Evolutionary conservation across 2,113 vertebrate genomes (phyloP), one percentile per base, ranked within the genome.

Genomic region (Steatornis caripensis): DNA sequence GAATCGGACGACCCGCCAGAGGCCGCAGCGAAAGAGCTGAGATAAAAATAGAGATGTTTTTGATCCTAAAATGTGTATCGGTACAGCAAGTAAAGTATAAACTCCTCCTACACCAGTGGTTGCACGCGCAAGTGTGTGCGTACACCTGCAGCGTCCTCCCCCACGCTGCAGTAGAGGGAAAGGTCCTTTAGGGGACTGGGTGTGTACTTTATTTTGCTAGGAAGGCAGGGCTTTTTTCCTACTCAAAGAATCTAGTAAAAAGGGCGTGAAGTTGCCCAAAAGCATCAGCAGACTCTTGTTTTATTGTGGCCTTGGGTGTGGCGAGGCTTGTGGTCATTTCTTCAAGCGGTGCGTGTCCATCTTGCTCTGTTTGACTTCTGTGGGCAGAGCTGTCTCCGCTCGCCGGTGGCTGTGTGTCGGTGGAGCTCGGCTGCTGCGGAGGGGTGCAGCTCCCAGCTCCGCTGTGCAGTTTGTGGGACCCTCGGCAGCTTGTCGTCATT

Each of bases 121-220:
- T 80, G 23, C 13, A 17, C 0, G 0, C 5, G 8, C 58, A 39
- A n/a, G 29, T 8, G 16, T 23, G 24, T 4, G 0, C 3, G 1
- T 45, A 19, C 5, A 16, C 8, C 3, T 23, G 46, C 49, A 45
- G 24, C 3, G 6, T 57, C 36, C 22, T 81, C 22, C 8, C 19
- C 48, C 17, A 10, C 0, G 2, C 7, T 55, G 54, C 37, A 43
- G 23, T 3, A 61, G 24, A 36, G 49, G 13, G 15, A 39, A 78
- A 27, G 12, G 19, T 34, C 64, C 58, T 69, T 65, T 36, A 41
- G 55, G 45, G 57, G 54, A 22, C 21, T 12, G 41, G 32, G 10
- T 18, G 32, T 10, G 16, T 49, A 14, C 26, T 45, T 13, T 23
- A 18, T 26, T 45, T 74, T 45, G 29, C 30, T 51, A 30, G 78